Percentiles rank a stretch among this genome's conserved stretches.
phyloP scores from a whole-genome alignment of 2,888 invertebrate species.

The Ferrisia virgata region DNA sequence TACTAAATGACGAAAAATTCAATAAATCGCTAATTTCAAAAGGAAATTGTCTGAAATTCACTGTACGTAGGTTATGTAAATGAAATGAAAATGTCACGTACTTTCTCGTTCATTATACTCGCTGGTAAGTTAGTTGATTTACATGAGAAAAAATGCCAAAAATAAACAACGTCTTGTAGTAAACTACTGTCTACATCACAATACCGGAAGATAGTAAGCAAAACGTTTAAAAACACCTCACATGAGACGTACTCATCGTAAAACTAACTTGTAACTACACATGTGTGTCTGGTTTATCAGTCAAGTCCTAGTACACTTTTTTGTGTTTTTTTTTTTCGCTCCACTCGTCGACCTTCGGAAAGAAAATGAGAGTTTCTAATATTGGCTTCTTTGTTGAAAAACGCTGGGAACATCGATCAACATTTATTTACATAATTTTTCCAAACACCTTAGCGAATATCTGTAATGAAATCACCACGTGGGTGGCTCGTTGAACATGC shows the following conservation, averaged over 20 bases:
- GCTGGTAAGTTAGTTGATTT: background rate
- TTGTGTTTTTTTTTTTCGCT: background rate
- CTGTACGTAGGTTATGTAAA: too few relatives aligned
- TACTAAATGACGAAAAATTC: background rate
- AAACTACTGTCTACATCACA: background rate
- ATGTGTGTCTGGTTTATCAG: background rate
- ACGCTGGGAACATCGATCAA: background rate
- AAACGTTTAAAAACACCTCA: background rate
- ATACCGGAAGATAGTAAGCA: background rate
- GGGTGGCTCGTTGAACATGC: background rate
- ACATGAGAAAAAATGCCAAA: background rate
- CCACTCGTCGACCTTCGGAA: slow-evolving; percentile 1
- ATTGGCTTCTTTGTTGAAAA: slow-evolving; percentile 6
- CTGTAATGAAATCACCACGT: background rate
- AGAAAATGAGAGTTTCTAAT: background rate
- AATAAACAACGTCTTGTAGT: background rate
- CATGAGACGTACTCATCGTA: background rate
- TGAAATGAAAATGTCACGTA: background rate
- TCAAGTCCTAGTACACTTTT: background rate
- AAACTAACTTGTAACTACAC: background rate
- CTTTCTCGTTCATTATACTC: background rate
- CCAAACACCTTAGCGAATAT: background rate
- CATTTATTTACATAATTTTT: background rate
- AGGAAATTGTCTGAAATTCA: background rate
- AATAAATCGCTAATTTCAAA: too few relatives aligned